Conservation (phyloP, 2,113 vertebrate genomes). For the Protobothrops flavoviridis region DNA sequence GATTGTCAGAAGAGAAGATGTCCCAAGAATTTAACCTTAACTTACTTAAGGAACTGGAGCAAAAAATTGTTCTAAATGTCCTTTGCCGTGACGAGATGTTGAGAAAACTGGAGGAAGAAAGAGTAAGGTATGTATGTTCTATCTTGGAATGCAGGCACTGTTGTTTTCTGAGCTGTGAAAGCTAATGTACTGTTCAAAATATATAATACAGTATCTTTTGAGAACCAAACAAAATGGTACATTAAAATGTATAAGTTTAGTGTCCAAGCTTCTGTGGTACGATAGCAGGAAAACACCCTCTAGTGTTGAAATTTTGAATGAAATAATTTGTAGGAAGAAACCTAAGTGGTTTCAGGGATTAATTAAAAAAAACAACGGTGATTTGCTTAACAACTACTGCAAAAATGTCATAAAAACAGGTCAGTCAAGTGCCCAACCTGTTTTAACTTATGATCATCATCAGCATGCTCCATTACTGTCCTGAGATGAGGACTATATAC, state of each 20-base stretch:
- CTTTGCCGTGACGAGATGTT: constrained; percentile 82
- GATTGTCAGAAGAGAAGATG: constrained; percentile 52
- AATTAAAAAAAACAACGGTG: background rate
- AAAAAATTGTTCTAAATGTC: constrained; percentile 82
- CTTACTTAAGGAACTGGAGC: constrained; percentile 78
- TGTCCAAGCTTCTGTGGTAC: background rate
- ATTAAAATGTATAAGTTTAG: background rate
- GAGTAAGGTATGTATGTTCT: constrained; percentile 83
- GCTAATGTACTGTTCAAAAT: background rate
- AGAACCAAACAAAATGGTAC: background rate
- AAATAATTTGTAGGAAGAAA: constrained; percentile 17
- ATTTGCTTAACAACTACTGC: background rate
- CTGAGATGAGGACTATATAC: background rate
- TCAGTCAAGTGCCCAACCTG: background rate
- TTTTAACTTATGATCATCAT: background rate
- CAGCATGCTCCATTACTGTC: background rate
- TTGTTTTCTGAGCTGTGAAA: background rate
- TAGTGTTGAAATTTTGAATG: background rate
- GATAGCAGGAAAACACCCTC: background rate
- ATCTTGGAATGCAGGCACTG: background rate
- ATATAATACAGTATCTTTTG: background rate
- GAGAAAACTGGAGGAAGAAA: constrained; percentile 78
- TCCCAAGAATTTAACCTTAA: constrained; percentile 72
- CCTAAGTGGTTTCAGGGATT: background rate
- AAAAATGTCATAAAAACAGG: background rate